phyloP scores from a whole-genome alignment of 2,113 vertebrate species.

The Atlantisia rogersi region DNA sequence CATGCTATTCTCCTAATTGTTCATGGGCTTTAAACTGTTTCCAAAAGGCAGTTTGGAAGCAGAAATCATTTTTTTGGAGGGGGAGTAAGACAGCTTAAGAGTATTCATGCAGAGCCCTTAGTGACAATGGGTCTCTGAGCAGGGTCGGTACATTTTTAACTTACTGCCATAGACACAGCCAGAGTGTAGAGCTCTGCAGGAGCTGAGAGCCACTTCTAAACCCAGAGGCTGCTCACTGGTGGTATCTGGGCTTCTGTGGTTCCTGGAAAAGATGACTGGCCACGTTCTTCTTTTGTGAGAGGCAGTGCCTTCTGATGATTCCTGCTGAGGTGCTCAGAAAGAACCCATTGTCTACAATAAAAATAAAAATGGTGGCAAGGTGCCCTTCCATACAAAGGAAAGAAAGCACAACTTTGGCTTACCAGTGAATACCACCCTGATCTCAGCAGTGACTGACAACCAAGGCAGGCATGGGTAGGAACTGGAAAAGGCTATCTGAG shows the following conservation, averaged over 20 bases:
- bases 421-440: neutral
- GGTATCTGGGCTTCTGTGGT: neutral
- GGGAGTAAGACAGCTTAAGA: neutral
- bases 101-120: neutral
- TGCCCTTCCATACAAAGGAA: neutral
- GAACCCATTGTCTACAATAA: constrained; percentile 2
- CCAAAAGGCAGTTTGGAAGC: neutral
- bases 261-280: neutral
- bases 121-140: neutral
- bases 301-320: neutral
- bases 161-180: neutral
- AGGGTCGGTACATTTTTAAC: neutral
- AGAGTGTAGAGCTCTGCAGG: neutral
- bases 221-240: constrained; percentile 12
- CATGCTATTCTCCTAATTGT: neutral
- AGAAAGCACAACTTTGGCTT: neutral
- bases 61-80: neutral
- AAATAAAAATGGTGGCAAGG: constrained; percentile 10
- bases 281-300: constrained; percentile 5
- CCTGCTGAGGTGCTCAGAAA: constrained; percentile 40
- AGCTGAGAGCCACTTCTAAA: neutral
- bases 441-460: neutral
- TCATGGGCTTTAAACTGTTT: neutral
- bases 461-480: neutral
- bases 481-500: neutral